A percentile compares a stretch with the other conserved stretches of the same genome.
Conservation (phyloP, 2,113 vertebrate genomes). For the Vanacampus margaritifer region DNA sequence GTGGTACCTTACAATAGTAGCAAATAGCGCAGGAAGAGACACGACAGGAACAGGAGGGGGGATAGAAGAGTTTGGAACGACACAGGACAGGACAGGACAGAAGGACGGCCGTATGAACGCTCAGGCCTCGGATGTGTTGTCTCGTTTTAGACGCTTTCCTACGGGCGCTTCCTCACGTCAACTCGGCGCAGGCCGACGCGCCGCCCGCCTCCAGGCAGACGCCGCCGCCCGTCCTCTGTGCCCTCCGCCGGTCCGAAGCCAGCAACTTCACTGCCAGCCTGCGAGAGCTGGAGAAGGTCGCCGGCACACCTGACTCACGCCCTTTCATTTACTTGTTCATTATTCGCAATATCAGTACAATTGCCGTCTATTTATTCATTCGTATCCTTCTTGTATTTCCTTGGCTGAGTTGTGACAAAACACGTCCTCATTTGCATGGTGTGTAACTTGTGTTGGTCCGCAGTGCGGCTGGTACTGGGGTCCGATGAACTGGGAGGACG, state of each 20-base stretch:
- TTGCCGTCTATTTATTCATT: too few relatives aligned
- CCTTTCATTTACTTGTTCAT: too few relatives aligned
- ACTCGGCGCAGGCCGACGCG: conserved; percentile 58
- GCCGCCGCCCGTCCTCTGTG: conserved; percentile 79
- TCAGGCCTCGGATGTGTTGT: neutral
- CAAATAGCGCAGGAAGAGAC: too few relatives aligned
- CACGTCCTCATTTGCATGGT: too few relatives aligned
- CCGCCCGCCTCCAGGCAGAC: conserved; percentile 69
- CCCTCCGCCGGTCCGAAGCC: conserved; percentile 81
- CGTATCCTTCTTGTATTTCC: too few relatives aligned
- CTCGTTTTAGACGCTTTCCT: conserved; percentile 81
- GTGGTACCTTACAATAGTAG: too few relatives aligned
- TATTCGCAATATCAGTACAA: too few relatives aligned
- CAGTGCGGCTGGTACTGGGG: conserved; percentile 98
- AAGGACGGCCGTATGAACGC: neutral
- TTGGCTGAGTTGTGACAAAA: too few relatives aligned
- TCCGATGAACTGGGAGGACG: conserved; percentile 97
- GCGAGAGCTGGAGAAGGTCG: conserved; percentile 90
- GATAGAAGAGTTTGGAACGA: too few relatives aligned
- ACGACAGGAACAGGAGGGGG: too few relatives aligned
- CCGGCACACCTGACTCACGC: too few relatives aligned
- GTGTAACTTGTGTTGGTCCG: neutral
- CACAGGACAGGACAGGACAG: too few relatives aligned
- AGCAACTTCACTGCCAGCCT: conserved; percentile 93
- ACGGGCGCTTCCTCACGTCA: conserved; percentile 74